Percentiles rank a stretch among this genome's conserved stretches.
Evolutionary conservation across 2,113 vertebrate genomes (phyloP).

Genomic region (Delphinus delphis): DNA sequence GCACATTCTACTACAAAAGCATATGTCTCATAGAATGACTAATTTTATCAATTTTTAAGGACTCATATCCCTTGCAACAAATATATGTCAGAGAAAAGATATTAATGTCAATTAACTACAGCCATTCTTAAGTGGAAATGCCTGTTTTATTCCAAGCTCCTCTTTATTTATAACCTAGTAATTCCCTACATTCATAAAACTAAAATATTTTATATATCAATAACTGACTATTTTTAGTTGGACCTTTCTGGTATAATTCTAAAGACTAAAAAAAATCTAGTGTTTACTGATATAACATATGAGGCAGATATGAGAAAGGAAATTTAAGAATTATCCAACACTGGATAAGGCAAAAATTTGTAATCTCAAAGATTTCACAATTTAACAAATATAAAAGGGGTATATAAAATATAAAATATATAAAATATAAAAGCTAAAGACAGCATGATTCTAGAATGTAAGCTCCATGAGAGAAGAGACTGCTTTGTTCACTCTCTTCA

Average conservation of each 20-base stretch:
- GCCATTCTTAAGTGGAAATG: slow-evolving; percentile 16
- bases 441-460: slow-evolving; percentile 8
- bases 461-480: background rate
- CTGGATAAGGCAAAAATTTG: slow-evolving; percentile 1
- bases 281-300: slow-evolving; percentile 17
- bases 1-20: slow-evolving; percentile 6
- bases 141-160: background rate
- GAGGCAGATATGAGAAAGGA: background rate
- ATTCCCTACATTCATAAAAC: background rate
- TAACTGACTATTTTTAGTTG: slow-evolving; percentile 28
- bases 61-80: background rate
- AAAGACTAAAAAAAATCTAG: background rate
- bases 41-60: slow-evolving; percentile 1
- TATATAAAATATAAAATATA: too few relatives aligned
- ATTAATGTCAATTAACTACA: slow-evolving; percentile 5
- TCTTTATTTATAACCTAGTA: background rate
- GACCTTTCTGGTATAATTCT: background rate
- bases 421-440: background rate
- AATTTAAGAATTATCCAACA: slow-evolving; percentile 6
- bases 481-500: background rate
- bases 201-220: slow-evolving; percentile 26
- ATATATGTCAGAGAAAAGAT: background rate
- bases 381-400: background rate
- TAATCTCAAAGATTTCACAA: slow-evolving; percentile 21
- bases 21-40: background rate